Base-by-base conservation (phyloP, 2,113 vertebrate genomes). In the Hirundichthys speculiger region DNA sequence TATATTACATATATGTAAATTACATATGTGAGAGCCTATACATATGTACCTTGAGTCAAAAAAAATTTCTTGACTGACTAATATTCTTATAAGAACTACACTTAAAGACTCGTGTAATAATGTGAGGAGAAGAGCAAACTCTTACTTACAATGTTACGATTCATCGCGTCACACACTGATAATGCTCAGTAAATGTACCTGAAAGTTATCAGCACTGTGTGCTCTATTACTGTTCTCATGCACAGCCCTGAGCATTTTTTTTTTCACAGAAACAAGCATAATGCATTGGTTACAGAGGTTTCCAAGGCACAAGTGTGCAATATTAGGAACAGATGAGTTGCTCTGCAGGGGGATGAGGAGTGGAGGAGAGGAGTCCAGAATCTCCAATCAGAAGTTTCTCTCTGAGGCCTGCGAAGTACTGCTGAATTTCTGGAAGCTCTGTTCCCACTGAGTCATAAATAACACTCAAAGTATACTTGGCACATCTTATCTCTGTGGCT, bases 271-370 rank as follows among this genome's bases (percentile, higher is more conserved):
- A 80, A 84, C 83, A 65, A 75, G 60, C 65, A 34, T 84, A 90
- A 89, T 88, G 86, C 82, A 92, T 91, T 91, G 64, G 90, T 88
- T 85, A 78, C 78, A 90, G 86, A 83, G 86, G 80, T 87, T 91
- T 88, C 77, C 75, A 86, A 72, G 68, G 72, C 83, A 88, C 78
- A 86, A 89, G 85, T 88, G 89, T 88, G 86, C 75, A 85, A 89
- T 91, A 93, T 93, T 88, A 89, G 73, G 86, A 92, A 88, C 91
- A 93, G 90, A 93, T 93, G 90, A 90, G 85, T 77, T 22, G 54
- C 85, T 86, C 86, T 72, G 83, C 55, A 75, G 84, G 78, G 71
- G 52, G 65, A 13, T 25, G 55, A 22, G 5, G 51, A 46, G 42
- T 16, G 57, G 57, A 50, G 75, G 56, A 69, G 54, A 75, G 83